These are phyloP conservation scores for Idaea dimidiata DNA, from an alignment of 2,888 invertebrate species.

Conservation along the genomic window DNA sequence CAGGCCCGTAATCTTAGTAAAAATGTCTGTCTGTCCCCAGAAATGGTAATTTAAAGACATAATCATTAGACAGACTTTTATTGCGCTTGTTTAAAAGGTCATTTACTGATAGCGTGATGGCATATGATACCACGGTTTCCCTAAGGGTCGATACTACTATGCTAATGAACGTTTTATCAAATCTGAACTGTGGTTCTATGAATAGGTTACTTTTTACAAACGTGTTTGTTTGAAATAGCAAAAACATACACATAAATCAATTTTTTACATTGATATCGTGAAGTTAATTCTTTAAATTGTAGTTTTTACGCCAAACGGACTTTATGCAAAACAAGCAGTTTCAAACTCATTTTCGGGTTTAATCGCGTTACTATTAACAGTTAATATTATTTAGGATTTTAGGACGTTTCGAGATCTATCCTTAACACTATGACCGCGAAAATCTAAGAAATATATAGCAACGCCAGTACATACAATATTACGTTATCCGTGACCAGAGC, in stretches of 20 bases:
- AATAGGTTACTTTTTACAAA: not conserved
- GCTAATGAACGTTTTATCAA: not conserved
- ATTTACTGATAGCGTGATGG: not conserved
- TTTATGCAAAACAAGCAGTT: slow-evolving; percentile 2
- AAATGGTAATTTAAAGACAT: not conserved
- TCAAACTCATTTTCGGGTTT: not conserved
- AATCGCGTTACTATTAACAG: too few relatives aligned
- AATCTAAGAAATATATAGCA: not conserved
- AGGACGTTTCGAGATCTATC: too few relatives aligned
- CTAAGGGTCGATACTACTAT: not conserved
- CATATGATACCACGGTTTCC: not conserved
- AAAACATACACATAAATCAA: not conserved
- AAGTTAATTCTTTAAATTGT: not conserved
- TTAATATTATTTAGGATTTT: too few relatives aligned
- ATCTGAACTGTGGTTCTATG: not conserved
- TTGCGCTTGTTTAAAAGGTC: not conserved
- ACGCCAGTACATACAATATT: not conserved
- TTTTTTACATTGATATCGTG: not conserved
- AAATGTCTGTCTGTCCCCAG: not conserved
- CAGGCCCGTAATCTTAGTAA: not conserved
- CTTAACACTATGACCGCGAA: too few relatives aligned
- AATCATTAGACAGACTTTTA: not conserved
- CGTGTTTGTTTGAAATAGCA: not conserved
- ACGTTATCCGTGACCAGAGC: not conserved
- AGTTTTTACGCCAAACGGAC: not conserved